Conservation (phyloP, 1,140 invertebrate genomes). For the Alviniconcha marisindica region DNA sequence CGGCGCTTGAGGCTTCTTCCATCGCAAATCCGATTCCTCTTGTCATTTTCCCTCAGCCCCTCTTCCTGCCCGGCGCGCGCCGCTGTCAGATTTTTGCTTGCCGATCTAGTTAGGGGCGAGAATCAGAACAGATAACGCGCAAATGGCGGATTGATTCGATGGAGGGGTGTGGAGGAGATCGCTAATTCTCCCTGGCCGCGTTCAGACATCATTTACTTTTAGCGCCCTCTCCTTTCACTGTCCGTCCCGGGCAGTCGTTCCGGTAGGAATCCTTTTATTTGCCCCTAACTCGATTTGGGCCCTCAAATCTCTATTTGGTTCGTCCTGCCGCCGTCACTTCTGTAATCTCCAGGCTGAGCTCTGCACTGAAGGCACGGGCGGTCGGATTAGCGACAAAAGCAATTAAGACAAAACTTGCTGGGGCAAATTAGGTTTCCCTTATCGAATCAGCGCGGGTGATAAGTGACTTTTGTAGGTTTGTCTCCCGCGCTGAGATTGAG, state of each 20-base stretch:
- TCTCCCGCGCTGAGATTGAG: slow-evolving; percentile 43
- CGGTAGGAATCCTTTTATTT: slow-evolving; percentile 43
- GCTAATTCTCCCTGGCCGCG: slow-evolving; percentile 40
- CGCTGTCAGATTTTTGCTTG: slow-evolving; percentile 18
- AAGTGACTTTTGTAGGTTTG: slow-evolving; percentile 59
- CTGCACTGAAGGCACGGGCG: too few relatives aligned
- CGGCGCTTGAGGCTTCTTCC: neutral
- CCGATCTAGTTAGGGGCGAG: slow-evolving; percentile 41
- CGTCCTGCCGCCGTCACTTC: slow-evolving; percentile 29
- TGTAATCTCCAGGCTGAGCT: slow-evolving; percentile 26
- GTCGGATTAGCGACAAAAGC: slow-evolving; percentile 47
- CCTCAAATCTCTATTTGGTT: slow-evolving; percentile 46
- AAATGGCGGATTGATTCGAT: slow-evolving; percentile 46
- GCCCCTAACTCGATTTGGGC: slow-evolving; percentile 42
- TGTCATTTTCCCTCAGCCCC: neutral
- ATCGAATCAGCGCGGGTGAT: slow-evolving; percentile 51
- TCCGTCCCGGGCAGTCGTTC: neutral
- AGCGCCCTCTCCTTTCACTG: slow-evolving; percentile 26
- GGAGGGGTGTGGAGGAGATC: slow-evolving; percentile 21
- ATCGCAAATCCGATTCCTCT: too few relatives aligned
- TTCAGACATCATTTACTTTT: slow-evolving; percentile 52
- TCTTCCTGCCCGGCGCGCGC: neutral
- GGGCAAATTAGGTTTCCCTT: slow-evolving; percentile 39
- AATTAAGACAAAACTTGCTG: slow-evolving; percentile 47
- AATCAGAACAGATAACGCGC: slow-evolving; percentile 37